These are phyloP conservation scores for Acipenser ruthenus DNA, from an alignment of 2,797 vertebrate species.

Conservation along the genomic window DNA sequence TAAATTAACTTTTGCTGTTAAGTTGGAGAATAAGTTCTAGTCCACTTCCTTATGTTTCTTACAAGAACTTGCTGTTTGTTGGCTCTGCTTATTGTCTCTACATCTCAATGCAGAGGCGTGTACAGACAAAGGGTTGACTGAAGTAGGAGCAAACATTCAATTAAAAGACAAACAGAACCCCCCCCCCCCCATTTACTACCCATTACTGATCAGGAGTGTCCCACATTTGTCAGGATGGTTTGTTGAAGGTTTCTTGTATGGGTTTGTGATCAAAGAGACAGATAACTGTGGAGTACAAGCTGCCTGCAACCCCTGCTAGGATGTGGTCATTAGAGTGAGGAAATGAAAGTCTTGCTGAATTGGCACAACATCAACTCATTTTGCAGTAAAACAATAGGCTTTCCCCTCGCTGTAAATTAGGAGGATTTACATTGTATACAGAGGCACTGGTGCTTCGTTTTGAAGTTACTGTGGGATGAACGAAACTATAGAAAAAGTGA, in stretches of 20 bases:
- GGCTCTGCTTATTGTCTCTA: no score
- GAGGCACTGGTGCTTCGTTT: slow-evolving; percentile 47
- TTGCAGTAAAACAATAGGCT: slow-evolving; percentile 23
- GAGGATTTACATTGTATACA: slow-evolving; percentile 51
- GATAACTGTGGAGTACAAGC: slow-evolving; percentile 14
- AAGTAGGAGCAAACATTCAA: no score
- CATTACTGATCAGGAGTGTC: slow-evolving; percentile 30
- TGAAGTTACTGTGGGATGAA: slow-evolving; percentile 60
- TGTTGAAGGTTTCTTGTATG: no score
- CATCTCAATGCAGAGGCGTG: slow-evolving; percentile 26
- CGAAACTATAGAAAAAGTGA: slow-evolving; percentile 59
- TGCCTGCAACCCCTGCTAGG: slow-evolving; percentile 48
- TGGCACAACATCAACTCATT: slow-evolving; percentile 33
- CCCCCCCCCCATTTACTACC: slow-evolving; percentile 55
- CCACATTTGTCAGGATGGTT: no score
- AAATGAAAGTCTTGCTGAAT: slow-evolving; percentile 63
- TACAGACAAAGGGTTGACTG: no score
- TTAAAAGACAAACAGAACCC: slow-evolving; percentile 29
- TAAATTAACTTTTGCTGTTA: no score
- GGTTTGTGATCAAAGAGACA: no score
- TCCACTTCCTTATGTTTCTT: no score
- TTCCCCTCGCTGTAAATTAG: slow-evolving; percentile 50
- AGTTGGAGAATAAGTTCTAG: no score
- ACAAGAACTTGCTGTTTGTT: no score
- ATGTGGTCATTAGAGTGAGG: slow-evolving; percentile 57